Evolutionary conservation across 2,113 vertebrate species (phyloP), one percentile per base, ranked within the genome.

Genomic region (Hydrochoerus hydrochaeris): DNA sequence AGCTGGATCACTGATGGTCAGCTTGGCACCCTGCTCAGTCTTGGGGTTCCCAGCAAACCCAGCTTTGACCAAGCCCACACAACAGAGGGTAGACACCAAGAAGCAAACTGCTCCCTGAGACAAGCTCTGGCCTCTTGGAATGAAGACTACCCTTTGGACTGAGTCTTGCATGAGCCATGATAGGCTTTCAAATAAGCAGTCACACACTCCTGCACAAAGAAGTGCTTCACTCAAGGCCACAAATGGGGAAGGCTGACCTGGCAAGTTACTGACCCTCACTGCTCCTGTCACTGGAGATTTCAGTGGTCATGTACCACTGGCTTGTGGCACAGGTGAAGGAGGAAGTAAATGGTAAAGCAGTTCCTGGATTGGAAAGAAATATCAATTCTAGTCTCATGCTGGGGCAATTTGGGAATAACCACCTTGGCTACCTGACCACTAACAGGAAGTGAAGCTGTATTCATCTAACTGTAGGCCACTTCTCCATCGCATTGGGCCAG

Each of bases 201-300:
- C 60, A 95, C 63, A 80, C 96, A 71, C 19, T 82, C 54, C 82
- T 94, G 91, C 49, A 65, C 92, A 44, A 2, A 94, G 87, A 96
- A 96, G 91, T 80, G 94, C 57, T 96, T 91, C 84, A 97, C 95
- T 92, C 84, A 96, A 85, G 95, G 91, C 65, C 62, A 65, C 95
- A 94, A 95, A 86, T 52, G 97, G 17, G 73, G 83, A 93, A 92
- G 32, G 60, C 44, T 95, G 24, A 78, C 44, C 82, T 85, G 87
- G 58, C 38, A 38, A 96, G 86, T 88, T 95, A 88, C 95, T 96
- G 71, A 44, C n/a, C 28, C 87, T 97, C 91, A 96, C 46, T 93
- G 92, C 96, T 93, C 62, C 85, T 77, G 82, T 81, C 52, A 92
- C 4, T 73, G 32, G 75, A 75, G 22, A 87, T 24, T 28, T 19